Percentiles rank a stretch among this genome's conserved stretches.
These are phyloP conservation scores for Chionodraco myersi DNA, from an alignment of 2,113 vertebrate genomes.

Conservation along the genomic window DNA sequence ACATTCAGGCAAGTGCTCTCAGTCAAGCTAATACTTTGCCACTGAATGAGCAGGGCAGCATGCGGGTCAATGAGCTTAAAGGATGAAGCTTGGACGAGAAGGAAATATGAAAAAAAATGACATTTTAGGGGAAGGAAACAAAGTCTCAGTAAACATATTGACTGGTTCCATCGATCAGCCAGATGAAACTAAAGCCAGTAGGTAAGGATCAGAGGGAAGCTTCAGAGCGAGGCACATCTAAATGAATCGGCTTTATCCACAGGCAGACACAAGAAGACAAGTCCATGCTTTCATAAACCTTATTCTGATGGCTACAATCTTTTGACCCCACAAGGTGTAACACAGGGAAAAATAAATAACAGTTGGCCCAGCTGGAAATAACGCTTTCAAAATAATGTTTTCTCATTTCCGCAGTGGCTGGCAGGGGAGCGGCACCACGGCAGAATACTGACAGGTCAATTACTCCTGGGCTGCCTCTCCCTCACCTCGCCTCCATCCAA, in stretches of 20 bases:
- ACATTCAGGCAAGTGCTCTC: slow-evolving; percentile 41
- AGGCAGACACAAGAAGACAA: slow-evolving; percentile 42
- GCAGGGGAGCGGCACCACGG: slow-evolving; percentile 78
- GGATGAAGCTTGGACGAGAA: slow-evolving; percentile 52
- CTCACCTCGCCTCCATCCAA: slow-evolving; percentile 82
- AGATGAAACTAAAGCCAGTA: slow-evolving; percentile 67
- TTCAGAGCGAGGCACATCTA: slow-evolving; percentile 29
- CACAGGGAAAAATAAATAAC: slow-evolving; percentile 75
- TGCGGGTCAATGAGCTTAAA: slow-evolving; percentile 62
- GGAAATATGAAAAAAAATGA: slow-evolving; percentile 59
- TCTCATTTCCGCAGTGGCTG: slow-evolving; percentile 87
- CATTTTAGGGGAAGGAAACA: slow-evolving; percentile 59
- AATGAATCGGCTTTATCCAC: slow-evolving; percentile 46
- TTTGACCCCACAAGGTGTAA: slow-evolving; percentile 65
- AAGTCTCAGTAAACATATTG: slow-evolving; percentile 74
- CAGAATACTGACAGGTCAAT: slow-evolving; percentile 93
- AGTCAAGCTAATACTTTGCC: slow-evolving; percentile 47
- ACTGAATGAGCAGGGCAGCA: slow-evolving; percentile 47
- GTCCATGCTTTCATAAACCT: slow-evolving; percentile 67
- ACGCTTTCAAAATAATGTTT: slow-evolving; percentile 86
- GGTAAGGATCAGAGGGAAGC: slow-evolving; percentile 44
- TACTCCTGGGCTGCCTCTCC: slow-evolving; percentile 86
- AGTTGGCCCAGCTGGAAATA: slow-evolving; percentile 73
- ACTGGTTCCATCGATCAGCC: slow-evolving; percentile 64
- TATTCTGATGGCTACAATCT: slow-evolving; percentile 64